A percentile compares a stretch with the other conserved stretches of the same genome.
These are phyloP conservation scores for Orientallactaga bullata DNA, from an alignment of 2,113 vertebrate genomes.

Conservation along the genomic window DNA sequence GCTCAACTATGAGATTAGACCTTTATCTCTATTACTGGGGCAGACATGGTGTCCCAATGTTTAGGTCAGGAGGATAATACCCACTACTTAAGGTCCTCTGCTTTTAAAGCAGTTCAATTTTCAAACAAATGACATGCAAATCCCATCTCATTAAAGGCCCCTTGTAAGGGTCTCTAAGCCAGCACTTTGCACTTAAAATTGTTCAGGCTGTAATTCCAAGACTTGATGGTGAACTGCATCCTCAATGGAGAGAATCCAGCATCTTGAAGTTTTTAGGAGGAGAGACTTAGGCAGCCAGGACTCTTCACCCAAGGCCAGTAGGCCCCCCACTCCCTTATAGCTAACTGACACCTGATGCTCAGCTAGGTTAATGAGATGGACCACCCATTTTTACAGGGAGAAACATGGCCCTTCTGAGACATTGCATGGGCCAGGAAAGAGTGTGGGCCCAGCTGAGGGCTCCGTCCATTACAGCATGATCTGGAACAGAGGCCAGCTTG, in stretches of 20 bases:
- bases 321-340: background rate
- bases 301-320: background rate
- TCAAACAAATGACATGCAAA: background rate
- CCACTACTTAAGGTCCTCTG: background rate
- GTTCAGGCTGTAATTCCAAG: background rate
- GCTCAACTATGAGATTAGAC: background rate
- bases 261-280: background rate
- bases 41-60: background rate
- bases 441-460: constrained; percentile 26
- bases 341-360: constrained; percentile 21
- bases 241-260: background rate
- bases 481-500: constrained; percentile 41
- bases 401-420: constrained; percentile 62
- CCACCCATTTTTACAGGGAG: constrained; percentile 69
- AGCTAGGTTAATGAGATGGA: constrained; percentile 53
- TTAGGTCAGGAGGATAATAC: background rate
- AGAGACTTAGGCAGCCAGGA: background rate
- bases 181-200: background rate
- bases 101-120: background rate
- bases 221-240: background rate
- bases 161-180: background rate
- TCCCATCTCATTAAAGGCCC: background rate
- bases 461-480: constrained; percentile 24
- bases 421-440: constrained; percentile 12
- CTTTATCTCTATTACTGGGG: background rate